These are phyloP conservation scores for Plutomurus gul DNA, from an alignment of 1,140 invertebrate species.

Conservation along the genomic window DNA sequence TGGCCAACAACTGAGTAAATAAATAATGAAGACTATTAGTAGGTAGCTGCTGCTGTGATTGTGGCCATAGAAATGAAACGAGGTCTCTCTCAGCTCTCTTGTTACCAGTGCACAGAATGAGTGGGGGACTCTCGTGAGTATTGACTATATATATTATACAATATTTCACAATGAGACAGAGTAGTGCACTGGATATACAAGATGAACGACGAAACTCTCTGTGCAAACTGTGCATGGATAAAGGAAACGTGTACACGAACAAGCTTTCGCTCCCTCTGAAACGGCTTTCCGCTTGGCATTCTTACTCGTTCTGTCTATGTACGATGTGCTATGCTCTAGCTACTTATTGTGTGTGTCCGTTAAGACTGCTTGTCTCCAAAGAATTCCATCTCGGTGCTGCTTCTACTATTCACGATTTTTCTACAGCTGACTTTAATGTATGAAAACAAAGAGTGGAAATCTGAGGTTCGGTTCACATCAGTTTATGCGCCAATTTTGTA, in stretches of 20 bases:
- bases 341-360: too few species aligned
- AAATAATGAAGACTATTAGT: conserved; percentile 5
- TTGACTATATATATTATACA: background rate
- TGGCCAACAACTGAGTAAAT: background rate
- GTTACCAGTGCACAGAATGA: too few species aligned
- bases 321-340: too few species aligned
- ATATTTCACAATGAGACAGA: background rate
- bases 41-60: background rate
- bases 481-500: background rate
- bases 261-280: background rate
- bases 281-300: background rate
- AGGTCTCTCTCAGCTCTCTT: too few species aligned
- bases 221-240: background rate
- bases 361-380: background rate
- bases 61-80: background rate
- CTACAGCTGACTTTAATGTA: background rate
- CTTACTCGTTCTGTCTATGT: background rate
- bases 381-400: background rate
- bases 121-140: background rate
- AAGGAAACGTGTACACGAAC: background rate
- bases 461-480: background rate
- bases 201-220: background rate
- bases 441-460: too few species aligned
- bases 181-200: background rate
- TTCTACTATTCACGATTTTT: background rate